A percentile compares a stretch with the other conserved stretches of the same genome.
phyloP scores from a whole-genome alignment of 35 echinoderm and acorn worm species.

The Heliocidaris tuberculata region DNA sequence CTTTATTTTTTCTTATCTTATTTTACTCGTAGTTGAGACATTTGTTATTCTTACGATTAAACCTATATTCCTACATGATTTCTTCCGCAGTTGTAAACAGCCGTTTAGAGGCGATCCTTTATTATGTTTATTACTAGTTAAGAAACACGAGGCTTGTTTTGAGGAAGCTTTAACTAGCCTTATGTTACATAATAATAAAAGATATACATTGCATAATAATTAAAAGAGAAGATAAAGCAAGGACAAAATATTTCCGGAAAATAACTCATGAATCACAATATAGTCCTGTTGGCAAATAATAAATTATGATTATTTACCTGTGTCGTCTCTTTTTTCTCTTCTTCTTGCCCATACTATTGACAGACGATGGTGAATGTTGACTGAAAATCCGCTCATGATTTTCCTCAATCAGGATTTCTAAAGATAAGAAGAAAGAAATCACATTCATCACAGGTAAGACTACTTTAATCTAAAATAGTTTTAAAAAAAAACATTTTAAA shows the following conservation, averaged over 20 bases:
- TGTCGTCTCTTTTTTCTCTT: slow-evolving; percentile 64
- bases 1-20: background rate
- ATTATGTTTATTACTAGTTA: no score
- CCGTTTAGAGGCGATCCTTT: background rate
- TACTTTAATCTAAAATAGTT: no score
- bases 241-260: no score
- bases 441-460: background rate
- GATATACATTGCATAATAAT: no score
- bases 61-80: background rate
- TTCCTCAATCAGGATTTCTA: slow-evolving; percentile 29
- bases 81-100: background rate
- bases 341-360: slow-evolving; percentile 44
- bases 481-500: no score
- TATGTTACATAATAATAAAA: no score
- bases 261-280: no score
- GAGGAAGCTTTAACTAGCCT: no score
- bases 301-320: slow-evolving; percentile 25
- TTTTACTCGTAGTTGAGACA: background rate
- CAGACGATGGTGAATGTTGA: slow-evolving; percentile 29
- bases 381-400: slow-evolving; percentile 29
- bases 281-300: no score
- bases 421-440: background rate
- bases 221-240: no score
- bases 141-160: no score
- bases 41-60: background rate